Evolutionary conservation across 2,113 vertebrate genomes (phyloP), one percentile per base, ranked within the genome.

Genomic region (Gadus macrocephalus): DNA sequence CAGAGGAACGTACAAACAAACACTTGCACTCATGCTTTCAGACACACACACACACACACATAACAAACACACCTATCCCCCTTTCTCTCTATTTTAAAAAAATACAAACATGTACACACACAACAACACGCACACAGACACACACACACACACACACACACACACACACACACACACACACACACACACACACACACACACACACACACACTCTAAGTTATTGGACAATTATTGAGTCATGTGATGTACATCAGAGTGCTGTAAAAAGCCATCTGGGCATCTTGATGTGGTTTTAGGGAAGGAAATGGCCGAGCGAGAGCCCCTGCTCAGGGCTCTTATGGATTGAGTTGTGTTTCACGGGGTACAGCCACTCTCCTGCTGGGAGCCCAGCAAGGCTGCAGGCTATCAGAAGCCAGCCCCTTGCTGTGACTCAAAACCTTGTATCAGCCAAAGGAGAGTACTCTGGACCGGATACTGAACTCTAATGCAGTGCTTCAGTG

Each of bases 241-340:
- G 63, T 38, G 63, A 38, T 28, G 63, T 64, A 4, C 31, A 64
- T 64, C 8, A n/a, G 28, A 12, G 28, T n/a, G 28, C 28, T 64
- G 63, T n/a, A 38, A 64, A 58, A 38, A 42, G 27, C 63, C 63
- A 64, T 64, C 63, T 64, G 28, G 63, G 63, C 27, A 64, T 35
- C 42, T 64, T 16, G 63, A 8, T 17, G 63, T 28, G 16, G 28
- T 64, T 64, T 64, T 38, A 64, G 17, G 25, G 28, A 64, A 28
- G 63, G 63, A 64, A 64, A 64, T 38, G 63, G 63, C 63, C n/a
- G 42, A 49, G 42, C 42, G 9, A 49, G 42, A 9, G 42, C 42
- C 42, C 12, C 42, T 49, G 12, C 42, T 49, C 1, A 49, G 42
- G 42, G 42, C 42, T 49, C 9, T 49, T 14, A 49, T 49, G 42